Percentiles rank a stretch among this genome's conserved stretches.
phyloP scores from a whole-genome alignment of 2,797 vertebrate genomes.

The Clamator glandarius region DNA sequence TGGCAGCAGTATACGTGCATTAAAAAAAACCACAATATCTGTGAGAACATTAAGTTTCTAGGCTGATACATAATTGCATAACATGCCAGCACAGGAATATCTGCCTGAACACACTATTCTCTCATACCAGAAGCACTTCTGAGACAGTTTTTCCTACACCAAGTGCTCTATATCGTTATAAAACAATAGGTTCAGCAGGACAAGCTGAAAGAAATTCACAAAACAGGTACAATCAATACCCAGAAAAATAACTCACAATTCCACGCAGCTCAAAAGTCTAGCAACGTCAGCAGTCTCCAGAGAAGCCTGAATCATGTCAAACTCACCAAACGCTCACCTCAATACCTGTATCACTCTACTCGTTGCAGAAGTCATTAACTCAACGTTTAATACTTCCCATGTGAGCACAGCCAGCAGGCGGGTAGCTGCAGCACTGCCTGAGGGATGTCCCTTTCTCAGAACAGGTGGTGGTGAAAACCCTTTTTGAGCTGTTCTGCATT shows the following conservation, averaged over 20 bases:
- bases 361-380: not conserved
- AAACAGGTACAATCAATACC: not conserved
- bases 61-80: not conserved
- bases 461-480: conserved; percentile 27
- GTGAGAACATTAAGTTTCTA: not conserved
- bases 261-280: not conserved
- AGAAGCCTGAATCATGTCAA: not conserved
- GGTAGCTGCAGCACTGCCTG: not conserved
- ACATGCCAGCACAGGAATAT: conserved; percentile 15
- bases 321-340: not conserved
- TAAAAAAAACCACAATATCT: not conserved
- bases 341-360: not conserved
- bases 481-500: not conserved
- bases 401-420: not conserved
- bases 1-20: not conserved
- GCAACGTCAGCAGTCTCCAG: not conserved
- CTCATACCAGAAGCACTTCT: not conserved
- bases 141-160: not conserved
- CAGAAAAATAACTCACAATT: not conserved
- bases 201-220: conserved; percentile 1
- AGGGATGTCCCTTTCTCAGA: not conserved
- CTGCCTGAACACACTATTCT: not conserved
- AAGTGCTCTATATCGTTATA: not conserved
- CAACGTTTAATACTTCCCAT: not conserved
- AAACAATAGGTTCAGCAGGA: not conserved